Percentiles rank a stretch among this genome's conserved stretches.
These are phyloP conservation scores for Notamacropus eugenii DNA, from an alignment of 2,797 vertebrate genomes.

Conservation along the genomic window DNA sequence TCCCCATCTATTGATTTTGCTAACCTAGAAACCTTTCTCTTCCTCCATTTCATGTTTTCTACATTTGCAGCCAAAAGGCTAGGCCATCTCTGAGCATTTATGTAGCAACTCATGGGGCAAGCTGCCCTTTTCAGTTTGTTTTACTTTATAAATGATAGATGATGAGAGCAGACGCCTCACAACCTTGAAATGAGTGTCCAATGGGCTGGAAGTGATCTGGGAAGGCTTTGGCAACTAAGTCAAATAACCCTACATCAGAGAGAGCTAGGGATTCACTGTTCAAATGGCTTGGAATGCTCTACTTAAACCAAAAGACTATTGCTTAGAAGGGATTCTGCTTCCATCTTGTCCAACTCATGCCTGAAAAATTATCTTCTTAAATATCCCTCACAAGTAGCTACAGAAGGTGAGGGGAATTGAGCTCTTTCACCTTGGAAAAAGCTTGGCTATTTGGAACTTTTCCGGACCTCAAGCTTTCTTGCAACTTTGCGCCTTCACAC, in stretches of 20 bases:
- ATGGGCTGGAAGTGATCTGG: neutral
- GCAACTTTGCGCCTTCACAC: too few relatives aligned
- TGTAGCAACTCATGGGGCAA: neutral
- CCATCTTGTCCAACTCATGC: neutral
- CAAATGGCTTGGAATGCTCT: neutral
- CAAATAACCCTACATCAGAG: neutral
- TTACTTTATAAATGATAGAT: neutral
- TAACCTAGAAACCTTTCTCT: neutral
- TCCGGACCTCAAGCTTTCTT: too few relatives aligned
- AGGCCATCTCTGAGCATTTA: neutral
- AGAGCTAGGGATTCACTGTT: neutral
- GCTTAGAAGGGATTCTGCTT: neutral
- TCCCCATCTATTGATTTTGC: neutral
- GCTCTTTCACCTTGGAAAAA: neutral
- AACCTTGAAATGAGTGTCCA: neutral
- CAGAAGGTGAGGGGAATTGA: fast-evolving
- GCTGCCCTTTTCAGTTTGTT: neutral
- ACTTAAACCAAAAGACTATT: neutral
- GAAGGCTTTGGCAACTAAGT: neutral
- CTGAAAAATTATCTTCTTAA: neutral
- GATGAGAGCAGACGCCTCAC: neutral
- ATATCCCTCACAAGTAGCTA: neutral
- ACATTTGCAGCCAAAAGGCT: neutral
- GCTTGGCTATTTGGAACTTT: neutral
- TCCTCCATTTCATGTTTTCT: neutral